Evolutionary conservation across 2,888 invertebrate genomes (phyloP), one percentile per base, ranked within the genome.

Genomic region (Chironomus tentans): DNA sequence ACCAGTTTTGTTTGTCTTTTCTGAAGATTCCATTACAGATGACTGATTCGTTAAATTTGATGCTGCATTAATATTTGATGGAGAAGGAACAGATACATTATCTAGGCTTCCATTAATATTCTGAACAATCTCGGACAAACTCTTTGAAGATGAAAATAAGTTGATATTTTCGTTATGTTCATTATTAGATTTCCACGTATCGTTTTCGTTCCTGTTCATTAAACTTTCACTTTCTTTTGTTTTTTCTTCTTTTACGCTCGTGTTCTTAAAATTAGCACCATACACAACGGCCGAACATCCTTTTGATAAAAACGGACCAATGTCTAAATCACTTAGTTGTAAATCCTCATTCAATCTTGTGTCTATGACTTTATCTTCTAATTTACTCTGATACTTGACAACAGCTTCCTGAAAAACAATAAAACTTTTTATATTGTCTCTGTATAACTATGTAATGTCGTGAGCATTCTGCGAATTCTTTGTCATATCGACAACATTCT

Each of bases 251-350:
- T 56, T 56, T 15, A n/a, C 2, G 56, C 4, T 56, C 56, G 15
- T 7, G 50, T 78, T 78, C 78, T 86, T 87, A 72, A 87, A 84
- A 76, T 86, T 86, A 1, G 91, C 91, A 3, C 90, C 87, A 82
- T 93, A 92, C 1, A 94, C 92, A 38, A 91, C 92, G 28, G 92
- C 93, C 78, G 91, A 91, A 81, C 92, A 91, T 15, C 94, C 94
- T 82, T 93, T 92, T 5, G 90, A 92, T 79, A 94, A 90, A 2
- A 89, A 86, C 50, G 88, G 86, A 0, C 92, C 92, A 78, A 93
- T 86, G 77, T 87, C 86, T 77, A 92, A 85, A 80, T 90, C 86
- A 70, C 87, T 85, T 68, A 92, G 83, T 70, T 83, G 84, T 7
- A 87, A 82, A n/a, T 84, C 81, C 15, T 84, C 82, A 21, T 83